These are phyloP conservation scores for Myotis yumanensis DNA, from an alignment of 2,113 vertebrate genomes.

Conservation along the genomic window DNA sequence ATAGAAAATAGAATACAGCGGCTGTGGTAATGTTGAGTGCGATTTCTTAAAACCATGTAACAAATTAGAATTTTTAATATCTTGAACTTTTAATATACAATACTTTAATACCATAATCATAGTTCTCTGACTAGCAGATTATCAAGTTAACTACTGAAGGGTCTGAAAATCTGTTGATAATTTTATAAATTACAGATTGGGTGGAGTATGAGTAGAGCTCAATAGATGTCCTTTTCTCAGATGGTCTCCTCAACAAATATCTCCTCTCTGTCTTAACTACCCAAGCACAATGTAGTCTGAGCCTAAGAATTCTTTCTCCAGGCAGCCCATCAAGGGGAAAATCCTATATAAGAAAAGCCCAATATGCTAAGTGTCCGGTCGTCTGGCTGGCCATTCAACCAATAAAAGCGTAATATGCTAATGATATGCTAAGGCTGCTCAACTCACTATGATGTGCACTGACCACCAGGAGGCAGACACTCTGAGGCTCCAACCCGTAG, in stretches of 20 bases:
- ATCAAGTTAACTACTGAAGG: not conserved
- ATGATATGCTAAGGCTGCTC: no score
- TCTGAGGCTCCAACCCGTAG: no score
- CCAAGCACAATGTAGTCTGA: not conserved
- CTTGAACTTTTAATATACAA: not conserved
- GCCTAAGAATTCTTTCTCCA: not conserved
- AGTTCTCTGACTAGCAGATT: not conserved
- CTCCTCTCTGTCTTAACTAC: not conserved
- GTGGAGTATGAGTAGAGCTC: not conserved
- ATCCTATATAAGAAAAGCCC: no score
- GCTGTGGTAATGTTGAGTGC: not conserved
- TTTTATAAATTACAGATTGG: constrained; percentile 5
- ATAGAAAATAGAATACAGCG: not conserved
- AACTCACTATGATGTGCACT: no score
- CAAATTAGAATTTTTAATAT: constrained; percentile 28
- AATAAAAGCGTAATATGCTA: no score
- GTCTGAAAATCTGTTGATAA: not conserved
- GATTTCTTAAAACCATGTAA: not conserved
- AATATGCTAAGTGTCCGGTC: no score
- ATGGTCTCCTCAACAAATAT: not conserved
- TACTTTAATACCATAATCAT: not conserved
- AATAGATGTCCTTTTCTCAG: not conserved
- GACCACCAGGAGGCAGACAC: no score
- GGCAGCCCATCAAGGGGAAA: not conserved
- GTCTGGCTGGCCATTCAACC: no score